phyloP scores from a whole-genome alignment of 2,888 invertebrate species.

The Himalopsyche japonica region DNA sequence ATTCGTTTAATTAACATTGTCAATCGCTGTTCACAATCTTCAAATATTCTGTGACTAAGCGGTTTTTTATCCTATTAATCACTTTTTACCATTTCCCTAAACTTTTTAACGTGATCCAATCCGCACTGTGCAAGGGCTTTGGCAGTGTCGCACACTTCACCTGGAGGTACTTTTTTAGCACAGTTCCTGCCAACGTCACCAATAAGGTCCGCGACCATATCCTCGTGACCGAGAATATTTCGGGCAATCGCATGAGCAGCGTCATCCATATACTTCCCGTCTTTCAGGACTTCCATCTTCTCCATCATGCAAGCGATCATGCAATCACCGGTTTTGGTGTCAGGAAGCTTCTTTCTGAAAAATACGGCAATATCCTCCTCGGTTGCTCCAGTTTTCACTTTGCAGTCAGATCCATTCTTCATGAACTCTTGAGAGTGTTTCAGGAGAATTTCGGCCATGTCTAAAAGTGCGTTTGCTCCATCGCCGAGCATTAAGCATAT shows the following conservation, averaged over 20 bases:
- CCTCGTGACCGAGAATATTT: constrained; percentile 24
- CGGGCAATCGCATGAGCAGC: neutral
- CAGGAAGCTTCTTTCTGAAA: constrained; percentile 55
- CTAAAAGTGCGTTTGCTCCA: neutral
- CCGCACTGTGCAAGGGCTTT: constrained; percentile 14
- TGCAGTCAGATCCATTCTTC: constrained; percentile 45
- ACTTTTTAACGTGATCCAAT: constrained; percentile 16
- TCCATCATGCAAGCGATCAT: constrained; percentile 59
- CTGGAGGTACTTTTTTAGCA: constrained; percentile 7
- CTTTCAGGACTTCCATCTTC: constrained; percentile 55
- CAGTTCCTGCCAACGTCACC: constrained; percentile 21
- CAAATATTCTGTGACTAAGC: neutral
- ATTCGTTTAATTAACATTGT: too few relatives aligned
- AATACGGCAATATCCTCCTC: constrained; percentile 57
- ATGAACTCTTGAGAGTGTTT: constrained; percentile 22
- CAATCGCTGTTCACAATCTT: neutral
- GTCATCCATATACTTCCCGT: constrained; percentile 50
- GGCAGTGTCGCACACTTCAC: constrained; percentile 20
- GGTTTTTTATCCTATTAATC: neutral
- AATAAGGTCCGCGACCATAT: constrained; percentile 18
- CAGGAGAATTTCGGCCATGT: constrained; percentile 14
- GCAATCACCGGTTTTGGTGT: constrained; percentile 54
- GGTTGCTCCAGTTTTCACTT: constrained; percentile 54
- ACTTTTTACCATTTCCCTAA: constrained; percentile 19
- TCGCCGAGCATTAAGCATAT: neutral